Evolutionary conservation across 1,140 invertebrate species (phyloP), one percentile per base, ranked within the genome.

Genomic region (Paralvinella palmiformis): DNA sequence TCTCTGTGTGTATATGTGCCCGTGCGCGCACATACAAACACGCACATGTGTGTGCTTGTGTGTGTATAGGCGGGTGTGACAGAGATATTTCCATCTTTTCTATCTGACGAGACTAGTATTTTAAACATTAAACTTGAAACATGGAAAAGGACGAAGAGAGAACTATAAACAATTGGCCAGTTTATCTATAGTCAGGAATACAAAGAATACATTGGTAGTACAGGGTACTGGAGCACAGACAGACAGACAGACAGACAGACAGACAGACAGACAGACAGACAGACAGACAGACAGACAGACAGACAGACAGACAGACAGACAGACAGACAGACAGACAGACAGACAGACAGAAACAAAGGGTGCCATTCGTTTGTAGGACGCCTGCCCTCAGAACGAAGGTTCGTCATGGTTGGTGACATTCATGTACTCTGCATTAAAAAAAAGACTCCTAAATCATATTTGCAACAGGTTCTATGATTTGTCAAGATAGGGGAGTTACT

Each of bases 231-330:
- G n/a, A n/a, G n/a, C 37, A 44, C 10, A 44, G 10, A 44, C 37
- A 48, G 44, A 10, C 44, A 48, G 44, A 48, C 44, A 48, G 44
- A 48, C 44, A 48, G 44, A 48, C 44, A 48, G 44, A 48, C 44
- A 3, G 44, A 48, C 44, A 3, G 44, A 48, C 44, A 3, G 44
- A 48, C 44, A 3, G 44, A 48, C 44, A 3, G 44, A 48, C 44
- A 3, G 44, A 48, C 44, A 3, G 44, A 48, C 44, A 3, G 44
- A 48, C 44, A 3, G 44, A 48, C 44, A 3, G 44, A 48, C 44
- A 3, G 44, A 48, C 44, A 3, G 44, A 48, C 44, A 3, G 44
- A 48, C 44, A 3, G 44, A 48, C 44, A 3, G 44, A 48, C 44
- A 3, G 2, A 48, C 44, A 2, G 44, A 48, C 44, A 3, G 44